phyloP scores from a whole-genome alignment of 1,140 invertebrate genomes.

The Drosophila subpulchrella region DNA sequence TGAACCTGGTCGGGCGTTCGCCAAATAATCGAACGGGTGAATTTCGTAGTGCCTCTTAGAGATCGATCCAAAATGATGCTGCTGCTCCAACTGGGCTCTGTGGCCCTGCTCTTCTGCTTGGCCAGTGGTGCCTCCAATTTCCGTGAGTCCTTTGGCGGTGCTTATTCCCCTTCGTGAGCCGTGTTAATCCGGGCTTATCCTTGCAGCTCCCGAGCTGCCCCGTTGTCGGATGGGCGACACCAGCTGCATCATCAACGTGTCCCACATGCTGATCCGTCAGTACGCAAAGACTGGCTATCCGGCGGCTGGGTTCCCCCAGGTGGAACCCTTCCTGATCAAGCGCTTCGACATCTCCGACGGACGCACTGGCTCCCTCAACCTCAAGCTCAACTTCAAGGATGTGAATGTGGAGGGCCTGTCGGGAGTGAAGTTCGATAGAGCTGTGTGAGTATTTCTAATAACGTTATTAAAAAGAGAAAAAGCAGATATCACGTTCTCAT shows the following conservation, averaged over 20 bases:
- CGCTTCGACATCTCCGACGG: slow-evolving; percentile 77
- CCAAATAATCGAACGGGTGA: slow-evolving; percentile 48
- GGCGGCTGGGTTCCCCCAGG: slow-evolving; percentile 66
- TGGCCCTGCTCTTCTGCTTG: slow-evolving; percentile 33
- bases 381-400: slow-evolving; percentile 77
- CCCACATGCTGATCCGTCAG: slow-evolving; percentile 58
- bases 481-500: too few species aligned
- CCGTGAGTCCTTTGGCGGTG: slow-evolving; percentile 54
- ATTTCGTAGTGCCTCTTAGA: slow-evolving; percentile 8
- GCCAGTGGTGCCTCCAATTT: slow-evolving; percentile 58
- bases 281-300: slow-evolving; percentile 68
- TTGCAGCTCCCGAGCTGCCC: slow-evolving; percentile 72
- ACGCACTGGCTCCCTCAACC: slow-evolving; percentile 67
- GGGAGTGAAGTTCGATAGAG: slow-evolving; percentile 78
- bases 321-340: slow-evolving; percentile 77
- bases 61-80: slow-evolving; percentile 42
- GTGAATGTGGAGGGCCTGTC: slow-evolving; percentile 76
- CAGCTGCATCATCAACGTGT: slow-evolving; percentile 67
- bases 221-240: slow-evolving; percentile 71
- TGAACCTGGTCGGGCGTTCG: slow-evolving; percentile 83
- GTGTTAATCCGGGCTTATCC: background rate
- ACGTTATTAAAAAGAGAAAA: background rate
- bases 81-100: slow-evolving; percentile 42
- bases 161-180: background rate
- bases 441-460: slow-evolving; percentile 76